phyloP scores from a whole-genome alignment of 2,797 vertebrate species.

The Cyprinella venusta region DNA sequence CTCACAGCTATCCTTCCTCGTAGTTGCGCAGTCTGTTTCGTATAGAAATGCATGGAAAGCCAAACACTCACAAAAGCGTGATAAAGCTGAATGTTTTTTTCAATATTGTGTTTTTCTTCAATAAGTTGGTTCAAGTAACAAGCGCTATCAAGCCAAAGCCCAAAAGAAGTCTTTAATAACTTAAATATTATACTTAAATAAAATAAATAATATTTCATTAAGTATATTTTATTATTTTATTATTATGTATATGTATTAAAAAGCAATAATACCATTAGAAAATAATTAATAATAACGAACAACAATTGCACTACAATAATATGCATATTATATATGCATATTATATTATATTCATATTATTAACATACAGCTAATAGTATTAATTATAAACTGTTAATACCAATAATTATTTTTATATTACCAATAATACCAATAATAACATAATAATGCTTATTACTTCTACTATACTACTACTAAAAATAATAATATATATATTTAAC shows the following conservation, averaged over 20 bases:
- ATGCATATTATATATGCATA: no score
- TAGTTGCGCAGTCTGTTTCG: background rate
- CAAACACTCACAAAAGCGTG: background rate
- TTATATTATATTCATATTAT: no score
- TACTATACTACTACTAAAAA: no score
- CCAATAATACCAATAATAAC: no score
- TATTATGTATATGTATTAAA: background rate
- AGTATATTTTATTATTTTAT: no score
- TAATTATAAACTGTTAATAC: no score
- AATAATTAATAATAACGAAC: background rate
- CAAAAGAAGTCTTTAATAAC: background rate
- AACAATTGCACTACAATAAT: background rate
- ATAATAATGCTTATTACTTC: no score
- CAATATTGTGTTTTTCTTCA: background rate
- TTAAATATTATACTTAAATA: background rate
- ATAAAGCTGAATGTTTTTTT: background rate
- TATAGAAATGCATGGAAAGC: background rate
- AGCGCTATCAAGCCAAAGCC: background rate
- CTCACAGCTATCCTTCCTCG: background rate
- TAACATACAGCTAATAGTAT: no score
- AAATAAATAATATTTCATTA: background rate
- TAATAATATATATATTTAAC: no score
- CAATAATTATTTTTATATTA: no score
- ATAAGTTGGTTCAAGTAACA: no score
- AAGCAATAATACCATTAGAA: background rate